Evolutionary conservation across 1,140 invertebrate genomes (phyloP).

Genomic region (Drosophila pruinosa): DNA sequence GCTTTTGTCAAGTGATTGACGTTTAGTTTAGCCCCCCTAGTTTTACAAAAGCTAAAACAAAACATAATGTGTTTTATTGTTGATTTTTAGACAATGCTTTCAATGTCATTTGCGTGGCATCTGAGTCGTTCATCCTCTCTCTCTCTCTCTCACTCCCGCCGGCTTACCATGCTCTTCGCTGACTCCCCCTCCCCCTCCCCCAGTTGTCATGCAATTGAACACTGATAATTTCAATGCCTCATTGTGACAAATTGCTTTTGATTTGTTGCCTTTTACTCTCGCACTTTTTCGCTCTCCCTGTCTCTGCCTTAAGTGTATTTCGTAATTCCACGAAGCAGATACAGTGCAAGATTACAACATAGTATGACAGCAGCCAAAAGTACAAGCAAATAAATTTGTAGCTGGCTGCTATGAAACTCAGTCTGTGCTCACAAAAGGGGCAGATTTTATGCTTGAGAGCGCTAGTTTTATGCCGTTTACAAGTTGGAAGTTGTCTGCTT

Average conservation of each 20-base stretch:
- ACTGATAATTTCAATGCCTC: conserved; percentile 71
- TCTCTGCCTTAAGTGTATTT: conserved; percentile 30
- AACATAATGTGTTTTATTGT: conserved; percentile 61
- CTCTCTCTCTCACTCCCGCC: background rate
- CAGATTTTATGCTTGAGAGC: conserved; percentile 71
- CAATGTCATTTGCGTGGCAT: conserved; percentile 58
- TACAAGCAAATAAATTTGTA: background rate
- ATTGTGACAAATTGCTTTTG: conserved; percentile 79
- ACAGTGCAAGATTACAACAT: conserved; percentile 57
- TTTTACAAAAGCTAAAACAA: conserved; percentile 56
- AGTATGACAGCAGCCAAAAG: conserved; percentile 3
- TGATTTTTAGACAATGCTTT: conserved; percentile 54
- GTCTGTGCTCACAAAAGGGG: conserved; percentile 2
- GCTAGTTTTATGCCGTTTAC: conserved; percentile 35
- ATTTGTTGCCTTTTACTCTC: conserved; percentile 53
- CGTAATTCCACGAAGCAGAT: conserved; percentile 40
- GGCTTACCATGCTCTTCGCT: background rate
- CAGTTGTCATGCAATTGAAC: conserved; percentile 55
- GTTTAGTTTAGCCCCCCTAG: conserved; percentile 39
- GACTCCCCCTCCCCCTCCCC: background rate
- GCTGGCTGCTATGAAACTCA: conserved; percentile 26
- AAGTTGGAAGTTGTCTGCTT: conserved; percentile 45
- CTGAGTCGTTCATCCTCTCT: conserved; percentile 1
- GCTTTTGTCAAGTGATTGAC: conserved; percentile 65
- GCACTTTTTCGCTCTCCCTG: background rate